Base-by-base conservation (phyloP, 2,888 invertebrate genomes). In the Harpalus rufipes region DNA sequence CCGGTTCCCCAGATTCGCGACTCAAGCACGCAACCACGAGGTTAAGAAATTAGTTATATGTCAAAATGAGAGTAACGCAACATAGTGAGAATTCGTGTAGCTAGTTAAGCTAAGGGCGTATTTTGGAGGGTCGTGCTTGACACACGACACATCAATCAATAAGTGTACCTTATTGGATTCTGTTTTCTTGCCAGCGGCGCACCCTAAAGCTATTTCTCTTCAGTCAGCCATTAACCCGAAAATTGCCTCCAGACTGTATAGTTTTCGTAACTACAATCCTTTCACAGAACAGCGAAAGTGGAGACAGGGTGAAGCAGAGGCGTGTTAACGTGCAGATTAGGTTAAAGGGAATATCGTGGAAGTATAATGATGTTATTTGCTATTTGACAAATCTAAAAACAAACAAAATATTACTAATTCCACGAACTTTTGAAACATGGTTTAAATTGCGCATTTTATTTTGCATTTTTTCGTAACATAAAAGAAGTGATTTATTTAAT, bases 91-190 rank as follows among this genome's bases (percentile, higher is more conserved):
- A 84, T 78, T 84, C 84, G 65, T 84, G 84, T 84, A 84, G 63
- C 51, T 51, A 51, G 78, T 84, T 18, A 61, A 51, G 78, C 78
- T 18, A 61, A 41, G 10, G 44, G 21, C 14, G 76, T 61, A 76
- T 74, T 61, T 76, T 84, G 14, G 63, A 72, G 80, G 59, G 63
- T 63, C 80, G 85, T 85, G 80, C 72, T 85, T 32, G 44, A 58
- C 72, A 65, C 85, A 65, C 32, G 84, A 65, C 80, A 80, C 85
- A 85, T 85, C 85, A 85, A 85, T 85, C 85, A 85, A 85, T 85
- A 85, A 80, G 80, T 68, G 41, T 12, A 58, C 68, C 68, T 85
- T 85, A 85, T 85, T 85, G 85, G 85, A 85, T 78, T 32, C 58
- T 78, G 78, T 74, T 74, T 44, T 74, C 72, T 44, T 18, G 72